Evolutionary conservation across 1,140 invertebrate species (phyloP).

Genomic region (Apis laboriosa): DNA sequence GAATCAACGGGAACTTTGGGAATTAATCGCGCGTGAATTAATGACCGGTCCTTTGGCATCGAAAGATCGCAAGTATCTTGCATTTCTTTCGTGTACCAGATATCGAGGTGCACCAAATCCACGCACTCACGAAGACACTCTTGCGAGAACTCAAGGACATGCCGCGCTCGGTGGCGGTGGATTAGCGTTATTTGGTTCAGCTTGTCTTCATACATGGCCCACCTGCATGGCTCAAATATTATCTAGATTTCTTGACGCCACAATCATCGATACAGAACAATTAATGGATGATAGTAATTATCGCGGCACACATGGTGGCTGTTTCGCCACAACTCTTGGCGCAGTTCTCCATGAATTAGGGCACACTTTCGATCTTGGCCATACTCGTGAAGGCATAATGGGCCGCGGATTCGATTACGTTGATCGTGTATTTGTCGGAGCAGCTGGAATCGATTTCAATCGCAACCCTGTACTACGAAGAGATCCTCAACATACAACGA

Average conservation of each 20-base stretch:
- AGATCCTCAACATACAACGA: conserved; percentile 78
- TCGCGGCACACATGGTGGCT: conserved; percentile 91
- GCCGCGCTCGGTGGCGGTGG: conserved; percentile 94
- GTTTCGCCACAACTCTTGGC: conserved; percentile 95
- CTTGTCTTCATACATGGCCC: conserved; percentile 95
- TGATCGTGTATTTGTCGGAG: conserved; percentile 86
- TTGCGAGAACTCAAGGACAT: conserved; percentile 90
- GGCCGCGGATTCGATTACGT: conserved; percentile 95
- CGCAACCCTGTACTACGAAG: conserved; percentile 72
- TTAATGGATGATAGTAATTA: conserved; percentile 95
- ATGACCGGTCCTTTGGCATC: conserved; percentile 85
- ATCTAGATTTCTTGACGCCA: conserved; percentile 82
- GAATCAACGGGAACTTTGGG: conserved; percentile 92
- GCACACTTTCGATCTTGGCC: conserved; percentile 96
- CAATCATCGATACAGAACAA: conserved; percentile 85
- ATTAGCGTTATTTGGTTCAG: conserved; percentile 94
- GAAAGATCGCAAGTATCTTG: conserved; percentile 91
- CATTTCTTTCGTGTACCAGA: conserved; percentile 93
- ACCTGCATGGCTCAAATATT: conserved; percentile 84
- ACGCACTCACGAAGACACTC: conserved; percentile 87
- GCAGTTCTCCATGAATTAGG: conserved; percentile 97
- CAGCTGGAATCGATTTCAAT: conserved; percentile 75
- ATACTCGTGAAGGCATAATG: conserved; percentile 96
- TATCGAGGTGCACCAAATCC: conserved; percentile 85
- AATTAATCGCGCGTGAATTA: conserved; percentile 89